phyloP scores from a whole-genome alignment of 2,888 invertebrate genomes.

The Thera obeliscata region DNA sequence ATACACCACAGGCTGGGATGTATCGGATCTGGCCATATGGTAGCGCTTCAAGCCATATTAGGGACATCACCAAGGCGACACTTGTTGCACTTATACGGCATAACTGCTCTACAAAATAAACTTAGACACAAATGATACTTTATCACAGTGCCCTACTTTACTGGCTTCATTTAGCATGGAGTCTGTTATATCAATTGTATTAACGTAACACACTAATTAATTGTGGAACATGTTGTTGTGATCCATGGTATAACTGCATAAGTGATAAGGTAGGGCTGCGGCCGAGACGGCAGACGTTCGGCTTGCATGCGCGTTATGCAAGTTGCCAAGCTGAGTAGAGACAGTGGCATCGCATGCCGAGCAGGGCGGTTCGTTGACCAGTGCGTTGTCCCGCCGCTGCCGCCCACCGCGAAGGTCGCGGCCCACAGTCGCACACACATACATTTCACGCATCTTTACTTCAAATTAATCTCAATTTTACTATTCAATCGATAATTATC shows the following conservation, averaged over 20 bases:
- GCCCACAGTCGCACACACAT: constrained; percentile 63
- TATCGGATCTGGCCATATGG: constrained; percentile 79
- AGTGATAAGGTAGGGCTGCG: constrained; percentile 58
- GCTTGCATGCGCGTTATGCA: constrained; percentile 72
- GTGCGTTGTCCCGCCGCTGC: constrained; percentile 77
- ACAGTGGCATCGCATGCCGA: constrained; percentile 49
- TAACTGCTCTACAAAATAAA: constrained; percentile 75
- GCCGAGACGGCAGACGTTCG: constrained; percentile 29
- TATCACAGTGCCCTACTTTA: constrained; percentile 59
- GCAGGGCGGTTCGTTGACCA: constrained; percentile 83
- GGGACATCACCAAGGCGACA: constrained; percentile 81
- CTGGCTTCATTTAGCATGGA: constrained; percentile 47
- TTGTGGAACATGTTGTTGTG: constrained; percentile 48
- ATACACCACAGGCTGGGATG: constrained; percentile 65
- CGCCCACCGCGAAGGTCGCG: constrained; percentile 83
- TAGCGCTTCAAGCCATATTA: constrained; percentile 76
- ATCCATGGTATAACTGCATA: constrained; percentile 59
- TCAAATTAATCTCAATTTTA: background rate
- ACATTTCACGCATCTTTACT: constrained; percentile 52
- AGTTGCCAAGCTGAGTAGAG: constrained; percentile 61
- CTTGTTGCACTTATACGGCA: constrained; percentile 84
- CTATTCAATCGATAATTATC: constrained; percentile 1
- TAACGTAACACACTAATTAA: constrained; percentile 37
- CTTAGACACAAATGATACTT: constrained; percentile 61
- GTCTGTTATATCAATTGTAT: constrained; percentile 49